Evolutionary conservation across 2,797 vertebrate species (phyloP).

Genomic region (Sebastes diaconus): DNA sequence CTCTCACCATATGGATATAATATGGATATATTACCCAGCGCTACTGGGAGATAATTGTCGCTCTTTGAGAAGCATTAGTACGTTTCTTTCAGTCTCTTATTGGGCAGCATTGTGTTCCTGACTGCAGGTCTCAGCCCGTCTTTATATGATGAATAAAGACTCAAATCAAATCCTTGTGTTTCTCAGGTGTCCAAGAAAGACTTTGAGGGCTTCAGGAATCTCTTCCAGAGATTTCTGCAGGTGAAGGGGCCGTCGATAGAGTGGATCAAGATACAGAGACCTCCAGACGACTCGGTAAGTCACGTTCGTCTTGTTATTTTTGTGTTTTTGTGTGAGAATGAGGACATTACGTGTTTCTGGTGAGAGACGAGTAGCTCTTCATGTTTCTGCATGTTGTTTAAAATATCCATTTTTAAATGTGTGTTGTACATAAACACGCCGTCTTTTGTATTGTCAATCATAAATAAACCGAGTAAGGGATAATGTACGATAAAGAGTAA

Average conservation of each 20-base stretch:
- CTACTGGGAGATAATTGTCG: too few species aligned
- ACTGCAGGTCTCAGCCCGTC: background rate
- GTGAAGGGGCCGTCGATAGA: constrained; percentile 97
- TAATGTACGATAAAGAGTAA: too few species aligned
- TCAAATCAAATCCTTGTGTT: constrained; percentile 9
- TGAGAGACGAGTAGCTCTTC: background rate
- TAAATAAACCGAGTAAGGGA: too few species aligned
- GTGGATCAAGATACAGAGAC: constrained; percentile 96
- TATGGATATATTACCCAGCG: too few species aligned
- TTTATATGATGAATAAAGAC: background rate
- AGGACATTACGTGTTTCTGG: background rate
- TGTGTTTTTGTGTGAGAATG: background rate
- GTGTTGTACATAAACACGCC: background rate
- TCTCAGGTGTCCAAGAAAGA: constrained; percentile 88
- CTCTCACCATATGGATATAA: too few species aligned
- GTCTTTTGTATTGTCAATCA: background rate
- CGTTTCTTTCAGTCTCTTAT: background rate
- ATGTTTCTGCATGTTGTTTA: background rate
- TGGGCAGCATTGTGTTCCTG: background rate
- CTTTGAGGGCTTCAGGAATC: constrained; percentile 93
- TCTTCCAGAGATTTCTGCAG: constrained; percentile 97
- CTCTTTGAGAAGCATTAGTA: background rate
- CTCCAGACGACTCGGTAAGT: constrained; percentile 95
- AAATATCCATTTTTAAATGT: background rate
- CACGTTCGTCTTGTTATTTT: background rate